These are phyloP conservation scores for Lethenteron camtschaticum DNA, from an alignment of 2,113 vertebrate species.

Conservation along the genomic window DNA sequence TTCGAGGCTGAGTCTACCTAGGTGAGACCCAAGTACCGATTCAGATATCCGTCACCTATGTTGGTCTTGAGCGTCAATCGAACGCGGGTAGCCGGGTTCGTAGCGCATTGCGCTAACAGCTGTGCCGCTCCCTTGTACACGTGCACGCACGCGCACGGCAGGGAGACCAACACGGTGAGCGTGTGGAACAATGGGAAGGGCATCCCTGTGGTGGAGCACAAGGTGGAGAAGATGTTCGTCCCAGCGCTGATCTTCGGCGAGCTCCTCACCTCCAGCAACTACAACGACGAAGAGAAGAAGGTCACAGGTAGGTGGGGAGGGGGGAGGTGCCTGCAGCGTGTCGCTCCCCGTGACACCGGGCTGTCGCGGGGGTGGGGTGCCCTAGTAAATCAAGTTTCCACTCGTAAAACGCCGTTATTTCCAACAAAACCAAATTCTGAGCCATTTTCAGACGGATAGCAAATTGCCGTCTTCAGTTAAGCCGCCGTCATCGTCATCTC, in stretches of 20 bases:
- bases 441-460: background rate
- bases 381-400: too few species aligned
- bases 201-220: constrained; percentile 86
- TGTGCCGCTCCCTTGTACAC: background rate
- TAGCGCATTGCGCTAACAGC: too few species aligned
- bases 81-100: too few species aligned
- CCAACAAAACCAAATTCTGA: background rate
- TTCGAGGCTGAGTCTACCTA: too few species aligned
- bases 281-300: constrained; percentile 81
- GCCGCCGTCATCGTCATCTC: background rate
- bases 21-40: too few species aligned
- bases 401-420: too few species aligned
- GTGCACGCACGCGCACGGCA: constrained; percentile 14
- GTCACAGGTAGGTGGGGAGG: constrained; percentile 88
- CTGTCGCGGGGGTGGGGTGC: too few species aligned
- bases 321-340: constrained; percentile 36
- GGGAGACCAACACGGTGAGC: constrained; percentile 75
- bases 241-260: constrained; percentile 98
- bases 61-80: too few species aligned
- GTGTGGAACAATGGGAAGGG: constrained; percentile 97
- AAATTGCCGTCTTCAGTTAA: background rate
- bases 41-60: too few species aligned
- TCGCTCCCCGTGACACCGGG: too few species aligned
- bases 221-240: constrained; percentile 84
- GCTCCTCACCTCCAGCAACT: constrained; percentile 91